These are phyloP conservation scores for Tokudaia tokunoshimensis DNA, from an alignment of 2,797 vertebrate species.

Conservation along the genomic window DNA sequence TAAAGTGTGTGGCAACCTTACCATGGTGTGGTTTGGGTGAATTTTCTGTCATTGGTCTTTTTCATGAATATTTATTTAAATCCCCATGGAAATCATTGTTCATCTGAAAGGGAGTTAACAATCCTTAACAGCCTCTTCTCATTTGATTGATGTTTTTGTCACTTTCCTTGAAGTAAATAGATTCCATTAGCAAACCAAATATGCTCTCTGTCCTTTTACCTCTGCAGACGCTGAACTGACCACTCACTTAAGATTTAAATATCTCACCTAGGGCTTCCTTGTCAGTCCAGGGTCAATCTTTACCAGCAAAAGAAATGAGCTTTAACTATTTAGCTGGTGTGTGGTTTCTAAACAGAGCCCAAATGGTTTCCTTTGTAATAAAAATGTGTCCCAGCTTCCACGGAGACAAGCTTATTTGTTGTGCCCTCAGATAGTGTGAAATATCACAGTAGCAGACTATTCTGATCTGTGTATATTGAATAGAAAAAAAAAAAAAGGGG, in stretches of 20 bases:
- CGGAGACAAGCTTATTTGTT: not conserved
- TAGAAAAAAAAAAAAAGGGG: conserved; percentile 28
- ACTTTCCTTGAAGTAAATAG: conserved; percentile 91
- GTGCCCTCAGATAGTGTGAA: conserved; percentile 3
- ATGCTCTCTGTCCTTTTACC: conserved; percentile 89
- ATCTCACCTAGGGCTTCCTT: conserved; percentile 86
- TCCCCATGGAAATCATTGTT: conserved; percentile 91
- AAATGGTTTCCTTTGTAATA: not conserved
- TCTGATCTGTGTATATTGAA: conserved; percentile 15
- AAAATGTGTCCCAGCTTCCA: not conserved
- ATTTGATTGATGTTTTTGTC: conserved; percentile 93
- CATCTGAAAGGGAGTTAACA: conserved; percentile 92
- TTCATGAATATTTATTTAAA: conserved; percentile 92
- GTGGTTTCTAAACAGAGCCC: conserved; percentile 39
- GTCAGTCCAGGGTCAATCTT: conserved; percentile 85
- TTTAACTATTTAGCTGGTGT: conserved; percentile 60
- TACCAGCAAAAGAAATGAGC: conserved; percentile 60
- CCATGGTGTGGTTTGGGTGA: conserved; percentile 86
- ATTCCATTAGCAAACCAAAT: conserved; percentile 91
- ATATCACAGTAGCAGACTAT: not conserved
- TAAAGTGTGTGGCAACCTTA: conserved; percentile 76
- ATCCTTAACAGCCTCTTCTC: conserved; percentile 92
- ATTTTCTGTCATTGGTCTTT: conserved; percentile 88
- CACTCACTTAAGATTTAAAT: conserved; percentile 90
- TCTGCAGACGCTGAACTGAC: conserved; percentile 89